Evolutionary conservation across 2,113 vertebrate species (phyloP).

Genomic region (Natator depressus): DNA sequence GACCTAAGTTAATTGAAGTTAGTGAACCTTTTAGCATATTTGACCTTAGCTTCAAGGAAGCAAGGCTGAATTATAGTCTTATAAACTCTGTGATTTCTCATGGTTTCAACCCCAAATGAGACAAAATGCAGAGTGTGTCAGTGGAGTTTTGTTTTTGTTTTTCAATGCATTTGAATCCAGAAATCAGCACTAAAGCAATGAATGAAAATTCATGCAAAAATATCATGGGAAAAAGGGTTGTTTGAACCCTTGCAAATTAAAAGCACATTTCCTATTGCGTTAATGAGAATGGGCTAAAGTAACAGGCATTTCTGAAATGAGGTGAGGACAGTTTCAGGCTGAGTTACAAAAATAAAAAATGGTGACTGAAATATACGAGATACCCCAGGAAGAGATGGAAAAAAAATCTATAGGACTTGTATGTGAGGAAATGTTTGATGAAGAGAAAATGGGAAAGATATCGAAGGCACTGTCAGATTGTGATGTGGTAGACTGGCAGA

Average conservation of each 20-base stretch:
- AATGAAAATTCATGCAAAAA: not conserved
- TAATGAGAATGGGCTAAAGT: not conserved
- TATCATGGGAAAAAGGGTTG: not conserved
- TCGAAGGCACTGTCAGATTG: not conserved
- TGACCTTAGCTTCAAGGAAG: not conserved
- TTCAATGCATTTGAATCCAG: constrained; percentile 1
- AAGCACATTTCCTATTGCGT: not conserved
- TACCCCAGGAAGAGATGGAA: not conserved
- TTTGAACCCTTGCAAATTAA: not conserved
- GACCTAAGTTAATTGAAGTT: not conserved
- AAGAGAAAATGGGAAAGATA: not conserved
- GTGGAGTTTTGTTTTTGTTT: not conserved
- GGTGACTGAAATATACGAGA: not conserved
- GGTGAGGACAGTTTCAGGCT: not conserved
- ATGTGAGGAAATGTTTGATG: not conserved
- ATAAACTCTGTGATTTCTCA: not conserved
- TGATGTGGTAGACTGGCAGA: not conserved
- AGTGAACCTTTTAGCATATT: not conserved
- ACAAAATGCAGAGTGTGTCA: not conserved
- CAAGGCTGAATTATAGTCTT: not conserved
- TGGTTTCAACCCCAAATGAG: not conserved
- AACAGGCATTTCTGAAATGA: constrained; percentile 9
- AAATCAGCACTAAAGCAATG: not conserved
- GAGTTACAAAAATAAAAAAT: constrained; percentile 16
- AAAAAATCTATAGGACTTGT: not conserved